Evolutionary conservation across 2,888 invertebrate genomes (phyloP).

Genomic region (Eudasyphora cyanicolor): DNA sequence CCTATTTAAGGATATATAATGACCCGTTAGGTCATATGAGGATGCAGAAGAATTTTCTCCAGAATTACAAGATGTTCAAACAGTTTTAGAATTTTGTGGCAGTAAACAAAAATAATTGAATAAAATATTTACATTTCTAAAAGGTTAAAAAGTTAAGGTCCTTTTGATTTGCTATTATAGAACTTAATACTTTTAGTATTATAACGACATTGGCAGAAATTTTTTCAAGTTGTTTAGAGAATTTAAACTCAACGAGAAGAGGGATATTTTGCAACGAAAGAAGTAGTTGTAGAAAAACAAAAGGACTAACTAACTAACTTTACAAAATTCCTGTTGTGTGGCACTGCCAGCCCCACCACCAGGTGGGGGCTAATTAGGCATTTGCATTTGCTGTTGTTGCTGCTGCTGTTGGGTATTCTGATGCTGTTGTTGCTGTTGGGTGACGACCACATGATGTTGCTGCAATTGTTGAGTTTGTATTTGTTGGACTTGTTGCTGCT

Average conservation of each 20-base stretch:
- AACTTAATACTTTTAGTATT: too few species aligned
- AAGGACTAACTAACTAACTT: slow-evolving; percentile 74
- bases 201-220: not conserved
- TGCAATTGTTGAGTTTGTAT: slow-evolving; percentile 71
- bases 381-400: slow-evolving; percentile 75
- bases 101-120: too few species aligned
- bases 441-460: slow-evolving; percentile 74
- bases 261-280: not conserved
- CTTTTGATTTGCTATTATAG: too few species aligned
- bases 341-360: slow-evolving; percentile 66
- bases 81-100: too few species aligned
- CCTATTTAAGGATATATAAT: too few species aligned
- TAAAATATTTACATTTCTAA: too few species aligned
- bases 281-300: not conserved
- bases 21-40: too few species aligned
- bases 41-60: too few species aligned
- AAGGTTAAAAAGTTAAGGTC: too few species aligned
- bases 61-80: too few species aligned
- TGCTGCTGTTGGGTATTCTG: slow-evolving; percentile 68
- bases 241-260: not conserved
- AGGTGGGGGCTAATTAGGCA: slow-evolving; percentile 76
- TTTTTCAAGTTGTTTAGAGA: too few species aligned
- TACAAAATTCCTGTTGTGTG: slow-evolving; percentile 75
- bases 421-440: slow-evolving; percentile 71
- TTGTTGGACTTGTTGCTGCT: slow-evolving; percentile 71